Evolutionary conservation across 1,140 invertebrate species (phyloP).

Genomic region (Heliothis virescens): DNA sequence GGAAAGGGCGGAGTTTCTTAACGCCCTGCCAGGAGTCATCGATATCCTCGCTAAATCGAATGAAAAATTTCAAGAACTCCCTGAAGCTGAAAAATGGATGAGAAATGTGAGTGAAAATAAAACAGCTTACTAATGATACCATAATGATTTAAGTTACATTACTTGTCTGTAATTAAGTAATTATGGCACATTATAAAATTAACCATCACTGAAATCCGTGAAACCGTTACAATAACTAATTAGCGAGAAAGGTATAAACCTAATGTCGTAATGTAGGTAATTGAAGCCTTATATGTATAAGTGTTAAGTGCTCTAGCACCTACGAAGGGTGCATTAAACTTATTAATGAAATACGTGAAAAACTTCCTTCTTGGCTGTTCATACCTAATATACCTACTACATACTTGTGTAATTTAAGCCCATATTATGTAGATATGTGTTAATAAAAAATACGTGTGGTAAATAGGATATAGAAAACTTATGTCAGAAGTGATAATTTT

Average conservation of each 20-base stretch:
- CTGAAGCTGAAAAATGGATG: constrained; percentile 69
- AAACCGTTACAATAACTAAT: too few species aligned
- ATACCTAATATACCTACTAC: too few species aligned
- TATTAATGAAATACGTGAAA: too few species aligned
- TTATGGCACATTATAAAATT: too few species aligned
- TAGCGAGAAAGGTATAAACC: too few species aligned
- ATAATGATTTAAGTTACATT: too few species aligned
- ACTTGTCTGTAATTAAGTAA: too few species aligned
- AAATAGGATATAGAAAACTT: constrained; percentile 13
- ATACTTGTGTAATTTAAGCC: background rate
- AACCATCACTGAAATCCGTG: background rate
- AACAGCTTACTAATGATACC: background rate
- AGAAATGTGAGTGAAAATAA: constrained; percentile 62
- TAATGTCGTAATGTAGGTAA: too few species aligned
- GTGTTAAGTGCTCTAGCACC: too few species aligned
- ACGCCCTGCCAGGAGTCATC: constrained; percentile 67
- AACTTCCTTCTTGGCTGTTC: too few species aligned
- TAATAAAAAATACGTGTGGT: background rate
- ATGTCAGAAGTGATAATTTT: constrained; percentile 5
- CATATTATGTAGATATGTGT: background rate
- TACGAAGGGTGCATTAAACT: too few species aligned
- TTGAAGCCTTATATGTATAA: too few species aligned
- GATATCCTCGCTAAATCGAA: constrained; percentile 59
- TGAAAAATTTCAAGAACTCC: constrained; percentile 63
- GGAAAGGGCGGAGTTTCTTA: constrained; percentile 69